These are phyloP conservation scores for Misgurnus mizolepis DNA, from an alignment of 2,113 vertebrate species.

Conservation along the genomic window DNA sequence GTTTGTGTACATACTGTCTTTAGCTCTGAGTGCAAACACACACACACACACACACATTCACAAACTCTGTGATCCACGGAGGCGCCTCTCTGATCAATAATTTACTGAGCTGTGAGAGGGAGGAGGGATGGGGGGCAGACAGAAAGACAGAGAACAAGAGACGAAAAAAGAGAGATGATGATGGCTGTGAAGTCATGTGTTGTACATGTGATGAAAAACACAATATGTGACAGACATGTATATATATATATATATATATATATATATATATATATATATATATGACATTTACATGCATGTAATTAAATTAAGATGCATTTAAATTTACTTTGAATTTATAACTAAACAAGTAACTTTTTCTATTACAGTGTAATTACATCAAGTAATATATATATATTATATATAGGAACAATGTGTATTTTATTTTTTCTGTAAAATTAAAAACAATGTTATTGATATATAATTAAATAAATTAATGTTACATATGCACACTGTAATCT, in stretches of 20 bases:
- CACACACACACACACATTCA: conserved; percentile 31
- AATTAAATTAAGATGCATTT: not conserved
- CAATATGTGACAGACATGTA: no score
- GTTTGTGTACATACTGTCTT: conserved; percentile 43
- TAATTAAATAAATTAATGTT: not conserved
- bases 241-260: no score
- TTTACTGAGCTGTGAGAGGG: conserved; percentile 49
- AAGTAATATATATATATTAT: no score
- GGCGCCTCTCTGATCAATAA: conserved; percentile 55
- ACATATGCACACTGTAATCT: not conserved
- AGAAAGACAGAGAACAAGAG: conserved; percentile 29
- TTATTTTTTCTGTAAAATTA: not conserved
- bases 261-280: no score
- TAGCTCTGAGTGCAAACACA: conserved; percentile 35
- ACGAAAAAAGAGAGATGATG: conserved; percentile 12
- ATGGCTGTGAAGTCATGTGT: not conserved
- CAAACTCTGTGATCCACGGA: conserved; percentile 39
- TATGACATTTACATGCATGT: not conserved
- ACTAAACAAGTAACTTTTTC: no score
- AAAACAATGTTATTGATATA: not conserved
- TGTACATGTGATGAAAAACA: not conserved
- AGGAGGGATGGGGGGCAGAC: conserved; percentile 27
- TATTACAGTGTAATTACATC: no score
- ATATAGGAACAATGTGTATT: no score
- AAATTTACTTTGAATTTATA: no score